Evolutionary conservation across 1,140 invertebrate genomes (phyloP), one percentile per base, ranked within the genome.

Genomic region (Pseudomyrmex flavicornis): DNA sequence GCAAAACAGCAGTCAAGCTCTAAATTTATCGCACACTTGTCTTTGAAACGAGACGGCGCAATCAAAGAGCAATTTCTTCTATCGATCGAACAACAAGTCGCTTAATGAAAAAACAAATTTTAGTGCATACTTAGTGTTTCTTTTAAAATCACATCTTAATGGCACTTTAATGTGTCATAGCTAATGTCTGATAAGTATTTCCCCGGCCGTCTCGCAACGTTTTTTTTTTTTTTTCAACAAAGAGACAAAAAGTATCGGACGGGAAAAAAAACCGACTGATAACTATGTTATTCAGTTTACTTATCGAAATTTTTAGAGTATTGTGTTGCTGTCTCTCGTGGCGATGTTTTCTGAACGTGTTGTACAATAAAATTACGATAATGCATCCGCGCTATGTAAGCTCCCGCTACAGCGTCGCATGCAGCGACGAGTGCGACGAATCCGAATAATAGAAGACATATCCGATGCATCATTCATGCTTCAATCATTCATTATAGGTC

Each of bases 401-500:
- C 13, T 50, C 20, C 26, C 26, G 26, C 26, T 26, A 26, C 3
- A 26, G 2, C 22, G 17, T 12, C 15, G 0, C 13, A 3, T 17
- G 9, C 44, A 48, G 7, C 2, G 35, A 52, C 20, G 35, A 35
- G 35, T 22, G 59, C 15, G 12, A 76, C 35, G 48, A 66, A 66
- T 48, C 5, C 44, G 12, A 46, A 46, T 20, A 13, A 56, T 13
- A 56, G 66, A 50, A 58, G 44, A 66, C 46, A 59, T 35, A 59
- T 35, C 35, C 59, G 54, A 52, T 80, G 35, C 65, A 59, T 59
- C 76, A 59, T 70, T 80, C 76, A 80, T 35, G 35, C 7, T 59
- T 35, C 65, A 10, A 58, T 22, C 22, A 80, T 61, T 72, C 66
- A 46, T 58, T 59, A 35, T 35, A 61, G 4, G 12, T 22, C 66